These are phyloP conservation scores for Chondrilla cf. caribensis DNA, from an alignment of 37 sponge, comb jelly and placozoan genomes.

Conservation along the genomic window DNA sequence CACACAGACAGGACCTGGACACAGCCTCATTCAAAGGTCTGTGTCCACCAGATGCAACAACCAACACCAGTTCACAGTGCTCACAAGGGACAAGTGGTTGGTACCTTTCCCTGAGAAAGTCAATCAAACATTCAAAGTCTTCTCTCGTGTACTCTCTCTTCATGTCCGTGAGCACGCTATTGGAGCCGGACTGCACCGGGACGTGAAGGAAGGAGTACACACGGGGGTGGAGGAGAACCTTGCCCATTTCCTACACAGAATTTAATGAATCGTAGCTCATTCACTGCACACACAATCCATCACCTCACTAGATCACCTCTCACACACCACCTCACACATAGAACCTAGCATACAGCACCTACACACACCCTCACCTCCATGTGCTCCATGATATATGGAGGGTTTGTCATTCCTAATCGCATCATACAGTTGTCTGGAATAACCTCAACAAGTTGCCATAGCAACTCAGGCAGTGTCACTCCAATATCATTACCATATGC, in stretches of 20 bases:
- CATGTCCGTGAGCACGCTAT: conserved; percentile 89
- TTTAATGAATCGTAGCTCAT: neutral
- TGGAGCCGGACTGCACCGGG: conserved; percentile 95
- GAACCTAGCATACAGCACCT: neutral
- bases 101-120: conserved; percentile 73
- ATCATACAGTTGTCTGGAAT: conserved; percentile 93
- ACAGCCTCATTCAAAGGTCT: neutral
- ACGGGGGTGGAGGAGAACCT: conserved; percentile 76
- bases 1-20: no score
- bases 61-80: neutral
- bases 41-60: neutral
- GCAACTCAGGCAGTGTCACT: conserved; percentile 82
- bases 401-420: conserved; percentile 97
- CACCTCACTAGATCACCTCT: neutral
- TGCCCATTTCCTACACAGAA: conserved; percentile 79
- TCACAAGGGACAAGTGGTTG: no score
- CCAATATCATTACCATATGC: conserved; percentile 96
- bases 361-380: conserved; percentile 59
- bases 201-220: conserved; percentile 97
- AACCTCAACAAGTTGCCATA: conserved; percentile 87
- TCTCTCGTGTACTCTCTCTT: conserved; percentile 85
- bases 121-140: conserved; percentile 79
- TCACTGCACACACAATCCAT: neutral
- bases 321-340: neutral
- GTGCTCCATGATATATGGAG: conserved; percentile 96